Conservation (phyloP, 2,797 vertebrate species). For the Enteromius viviparus region DNA sequence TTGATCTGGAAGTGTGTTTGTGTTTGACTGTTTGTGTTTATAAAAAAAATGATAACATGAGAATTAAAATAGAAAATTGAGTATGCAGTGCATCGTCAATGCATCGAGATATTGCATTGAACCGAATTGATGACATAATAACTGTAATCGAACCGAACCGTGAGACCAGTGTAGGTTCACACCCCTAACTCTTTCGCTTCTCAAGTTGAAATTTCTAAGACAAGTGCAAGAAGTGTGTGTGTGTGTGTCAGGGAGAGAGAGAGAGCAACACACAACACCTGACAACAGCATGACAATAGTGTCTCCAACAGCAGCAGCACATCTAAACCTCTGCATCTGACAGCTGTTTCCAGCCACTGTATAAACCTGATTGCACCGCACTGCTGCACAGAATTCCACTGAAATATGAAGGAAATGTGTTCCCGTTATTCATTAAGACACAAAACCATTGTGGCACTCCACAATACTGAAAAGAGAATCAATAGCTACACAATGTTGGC, state of each 20-base stretch:
- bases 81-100: too few species aligned
- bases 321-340: neutral
- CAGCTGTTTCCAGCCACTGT: neutral
- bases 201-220: neutral
- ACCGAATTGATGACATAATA: too few species aligned
- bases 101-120: too few species aligned
- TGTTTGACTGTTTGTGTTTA: too few species aligned
- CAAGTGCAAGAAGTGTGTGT: neutral
- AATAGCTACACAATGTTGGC: slow-evolving; percentile 9
- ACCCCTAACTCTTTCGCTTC: neutral
- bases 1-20: too few species aligned
- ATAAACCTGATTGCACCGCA: neutral
- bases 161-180: too few species aligned
- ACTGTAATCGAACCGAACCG: too few species aligned
- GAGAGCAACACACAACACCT: neutral
- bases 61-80: too few species aligned
- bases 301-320: slow-evolving; percentile 1
- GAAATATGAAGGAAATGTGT: slow-evolving; percentile 7
- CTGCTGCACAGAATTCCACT: neutral
- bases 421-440: slow-evolving; percentile 29
- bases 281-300: neutral
- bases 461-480: slow-evolving; percentile 22
- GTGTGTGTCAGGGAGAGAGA: neutral
- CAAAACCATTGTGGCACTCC: slow-evolving; percentile 17
- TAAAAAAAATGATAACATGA: too few species aligned